Conservation (phyloP, 2,797 vertebrate genomes). For the Streptopelia turtur region DNA sequence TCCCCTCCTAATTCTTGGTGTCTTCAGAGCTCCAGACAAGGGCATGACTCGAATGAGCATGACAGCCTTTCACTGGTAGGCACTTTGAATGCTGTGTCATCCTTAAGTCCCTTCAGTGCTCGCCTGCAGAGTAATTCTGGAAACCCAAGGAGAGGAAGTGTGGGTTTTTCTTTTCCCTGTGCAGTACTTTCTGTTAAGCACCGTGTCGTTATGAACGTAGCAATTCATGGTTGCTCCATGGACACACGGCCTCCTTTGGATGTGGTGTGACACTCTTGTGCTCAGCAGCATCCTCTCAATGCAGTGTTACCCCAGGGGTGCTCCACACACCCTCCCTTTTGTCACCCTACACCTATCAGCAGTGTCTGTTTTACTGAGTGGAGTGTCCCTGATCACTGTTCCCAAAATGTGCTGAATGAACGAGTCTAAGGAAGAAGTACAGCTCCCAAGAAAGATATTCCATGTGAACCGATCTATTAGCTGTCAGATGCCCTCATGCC, state of each 20-base stretch:
- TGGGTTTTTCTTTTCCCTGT: background rate
- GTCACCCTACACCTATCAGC: rapidly evolving
- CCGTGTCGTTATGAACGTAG: rapidly evolving
- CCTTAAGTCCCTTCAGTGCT: background rate
- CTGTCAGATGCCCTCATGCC: background rate
- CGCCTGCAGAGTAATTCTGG: background rate
- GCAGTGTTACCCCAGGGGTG: rapidly evolving
- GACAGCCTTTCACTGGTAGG: rapidly evolving
- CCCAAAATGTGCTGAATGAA: background rate
- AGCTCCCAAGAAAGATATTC: background rate
- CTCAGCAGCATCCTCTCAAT: background rate
- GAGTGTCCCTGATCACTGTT: background rate
- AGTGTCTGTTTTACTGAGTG: background rate
- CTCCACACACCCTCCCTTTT: background rate
- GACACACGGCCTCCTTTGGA: background rate
- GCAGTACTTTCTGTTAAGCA: background rate
- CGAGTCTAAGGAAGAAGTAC: background rate
- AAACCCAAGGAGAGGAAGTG: rapidly evolving
- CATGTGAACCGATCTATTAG: rapidly evolving
- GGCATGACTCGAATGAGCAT: rapidly evolving
- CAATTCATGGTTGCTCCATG: background rate
- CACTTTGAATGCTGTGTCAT: background rate
- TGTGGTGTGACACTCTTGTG: rapidly evolving
- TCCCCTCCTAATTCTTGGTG: background rate
- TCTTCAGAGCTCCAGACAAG: background rate